Evolutionary conservation across 92 coral and sea anemone species (phyloP), one percentile per base, ranked within the genome.

Genomic region (Micromussa lordhowensis): DNA sequence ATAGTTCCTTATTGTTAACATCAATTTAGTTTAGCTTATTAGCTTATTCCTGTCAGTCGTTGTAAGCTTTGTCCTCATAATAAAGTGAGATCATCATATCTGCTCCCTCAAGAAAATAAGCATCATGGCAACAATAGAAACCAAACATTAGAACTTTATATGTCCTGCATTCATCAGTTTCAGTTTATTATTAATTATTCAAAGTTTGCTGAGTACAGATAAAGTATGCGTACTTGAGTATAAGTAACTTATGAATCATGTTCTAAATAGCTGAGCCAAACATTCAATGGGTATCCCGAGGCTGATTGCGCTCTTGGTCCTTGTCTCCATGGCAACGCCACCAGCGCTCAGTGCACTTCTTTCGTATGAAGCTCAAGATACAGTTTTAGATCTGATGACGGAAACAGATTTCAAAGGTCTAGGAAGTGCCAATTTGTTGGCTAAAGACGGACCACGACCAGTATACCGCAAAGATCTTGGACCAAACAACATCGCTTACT

Each of bases 391-490:
- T 15, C 75, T 84, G 17, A 61, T 78, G 84, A 36, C 36, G 48
- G 87, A 63, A 38, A 68, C 84, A 68, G 89, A 66, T 72, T 74
- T 90, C 66, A 51, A 49, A 15, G 82, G 87, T 28, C 57, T 90
- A 1, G 53, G 40, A 44, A 71, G 58, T 30, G 72, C 80, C 51
- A 89, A 68, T 21, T 32, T 57, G 36, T 58, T 85, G 24, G 59
- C 31, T 18, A 82, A n/a, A 26, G 79, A 54, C 58, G 87, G 66
- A 5, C 87, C 87, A 15, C 77, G 82, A 66, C 85, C 92, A 16
- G 66, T 92, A 68, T 92, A 85, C 69, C 89, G 94, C 80, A 92
- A 92, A 79, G 94, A 92, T 79, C 87, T 92, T 34, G 85, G 83
- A 40, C 82, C 85, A 1, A 81, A 88, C 83, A 48, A 89, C 88